Evolutionary conservation across 1,140 invertebrate species (phyloP).

Genomic region (Drosophila burlai): DNA sequence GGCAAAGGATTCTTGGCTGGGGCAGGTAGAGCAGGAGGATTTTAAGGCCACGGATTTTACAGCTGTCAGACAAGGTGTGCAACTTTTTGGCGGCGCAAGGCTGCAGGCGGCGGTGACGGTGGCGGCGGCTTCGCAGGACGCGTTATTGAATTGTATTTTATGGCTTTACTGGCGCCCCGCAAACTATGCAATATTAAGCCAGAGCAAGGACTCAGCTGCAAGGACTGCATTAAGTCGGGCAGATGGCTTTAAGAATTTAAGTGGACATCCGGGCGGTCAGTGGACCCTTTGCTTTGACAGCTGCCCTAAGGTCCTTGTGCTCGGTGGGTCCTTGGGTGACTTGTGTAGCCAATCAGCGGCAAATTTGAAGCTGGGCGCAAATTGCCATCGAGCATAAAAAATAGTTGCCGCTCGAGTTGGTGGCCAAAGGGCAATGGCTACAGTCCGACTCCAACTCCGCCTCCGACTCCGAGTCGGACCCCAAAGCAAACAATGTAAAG

Average conservation of each 20-base stretch:
- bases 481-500: conserved; percentile 80
- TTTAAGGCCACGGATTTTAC: conserved; percentile 79
- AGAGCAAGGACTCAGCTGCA: conserved; percentile 1
- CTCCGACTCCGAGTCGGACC: conserved; percentile 7
- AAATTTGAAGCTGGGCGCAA: conserved; percentile 80
- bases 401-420: conserved; percentile 66
- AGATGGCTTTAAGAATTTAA: conserved; percentile 69
- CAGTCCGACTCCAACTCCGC: neutral
- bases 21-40: neutral
- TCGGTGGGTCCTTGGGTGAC: conserved; percentile 27
- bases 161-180: conserved; percentile 69
- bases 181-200: conserved; percentile 67
- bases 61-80: conserved; percentile 61
- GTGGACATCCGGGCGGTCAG: conserved; percentile 18
- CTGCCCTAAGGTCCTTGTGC: conserved; percentile 44
- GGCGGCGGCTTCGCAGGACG: conserved; percentile 21
- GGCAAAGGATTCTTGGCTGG: conserved; percentile 11
- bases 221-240: conserved; percentile 34
- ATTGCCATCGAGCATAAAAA: conserved; percentile 82
- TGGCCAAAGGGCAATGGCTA: conserved; percentile 63
- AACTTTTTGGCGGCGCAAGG: conserved; percentile 33
- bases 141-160: conserved; percentile 84
- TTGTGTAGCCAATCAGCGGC: conserved; percentile 77
- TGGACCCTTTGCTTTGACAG: conserved; percentile 72
- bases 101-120: neutral